Evolutionary conservation across 2,888 invertebrate species (phyloP), one percentile per base, ranked within the genome.

Genomic region (Liposcelis brunnea): DNA sequence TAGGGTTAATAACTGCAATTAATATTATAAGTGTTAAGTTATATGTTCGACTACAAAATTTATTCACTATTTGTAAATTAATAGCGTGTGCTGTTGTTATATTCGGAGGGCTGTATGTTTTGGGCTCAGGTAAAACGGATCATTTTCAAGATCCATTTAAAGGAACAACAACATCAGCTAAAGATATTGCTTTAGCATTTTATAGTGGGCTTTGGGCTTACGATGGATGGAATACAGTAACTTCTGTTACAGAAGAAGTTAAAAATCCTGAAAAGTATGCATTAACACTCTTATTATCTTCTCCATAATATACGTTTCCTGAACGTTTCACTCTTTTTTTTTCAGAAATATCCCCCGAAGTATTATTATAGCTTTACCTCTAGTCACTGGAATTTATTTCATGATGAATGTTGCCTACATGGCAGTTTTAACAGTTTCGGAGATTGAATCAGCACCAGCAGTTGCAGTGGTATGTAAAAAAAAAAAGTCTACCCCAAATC

Each of bases 391-490:
- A 0, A 68, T 85, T 8, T 89, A 87, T 58, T 77, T 86, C 18
- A 72, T 79, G 55, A 84, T 85, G 75, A 89, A 87, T 58, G 69
- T 86, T 12, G 79, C 86, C n/a, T 89, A 87, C 62, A 80, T 87
- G 77, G 75, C 84, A 0, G 84, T 80, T 3, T 62, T 89, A 52
- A 75, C 73, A 2, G 71, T 74, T 44, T 63, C 70, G 0, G 84
- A 86, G 57, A 77, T 90, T 71, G 66, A 77, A 10, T 66, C 67
- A 3, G 76, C 82, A 0, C 72, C 74, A 1, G 86, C 86, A 0
- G 87, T 89, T 1, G 89, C 86, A 0, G 80, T 86, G n/a, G 68
- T 69, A 55, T 60, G 62, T 56, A 18, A 10, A 2, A 12, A 38
- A 21, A 18, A 16, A n/a, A n/a, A n/a, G n/a, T n/a, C n/a, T n/a